Evolutionary conservation across 2,113 vertebrate species (phyloP), one percentile per base, ranked within the genome.

Genomic region (Coturnix japonica): DNA sequence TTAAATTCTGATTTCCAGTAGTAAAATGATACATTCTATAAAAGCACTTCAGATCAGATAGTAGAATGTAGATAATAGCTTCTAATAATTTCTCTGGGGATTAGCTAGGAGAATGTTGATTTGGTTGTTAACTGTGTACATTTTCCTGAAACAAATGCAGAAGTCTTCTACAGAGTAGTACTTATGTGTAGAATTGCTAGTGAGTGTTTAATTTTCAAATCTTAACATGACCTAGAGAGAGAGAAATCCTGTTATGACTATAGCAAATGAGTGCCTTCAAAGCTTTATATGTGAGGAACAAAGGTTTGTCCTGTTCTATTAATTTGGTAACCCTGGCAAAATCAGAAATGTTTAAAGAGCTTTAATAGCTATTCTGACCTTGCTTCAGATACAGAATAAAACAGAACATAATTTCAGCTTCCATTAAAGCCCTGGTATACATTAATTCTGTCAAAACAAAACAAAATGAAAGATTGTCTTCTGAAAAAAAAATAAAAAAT

Each of bases 291-390:
- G 28, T 93, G 57, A 92, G 80, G 81, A 94, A 46, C 51, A 80
- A 82, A 80, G 51, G 63, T 94, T 95, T 95, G 26, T 69, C n/a
- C 73, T 85, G 26, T 80, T 33, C 71, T 93, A 65, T 96, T 94
- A 94, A 91, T 95, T 93, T 76, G 7, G 54, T 92, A 97, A 94
- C 92, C 77, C 85, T 95, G 66, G 88, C 67, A 95, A 95, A 95
- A 84, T 91, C 72, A 93, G 75, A 84, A 59, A 78, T 23, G 8
- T 94, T 94, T 95, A 80, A 79, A 85, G 87, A 96, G 79, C 81
- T 94, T 82, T 86, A 59, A 95, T 97, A 95, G 92, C 89, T 91
- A 61, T 78, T 87, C 56, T 97, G 95, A 97, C 92, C 94, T 93
- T 95, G 91, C 76, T 95, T 97, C 89, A 89, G 87, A 92, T 91